Evolutionary conservation across 2,797 vertebrate genomes (phyloP), one percentile per base, ranked within the genome.

Genomic region (Mormyrus proboscirostris): DNA sequence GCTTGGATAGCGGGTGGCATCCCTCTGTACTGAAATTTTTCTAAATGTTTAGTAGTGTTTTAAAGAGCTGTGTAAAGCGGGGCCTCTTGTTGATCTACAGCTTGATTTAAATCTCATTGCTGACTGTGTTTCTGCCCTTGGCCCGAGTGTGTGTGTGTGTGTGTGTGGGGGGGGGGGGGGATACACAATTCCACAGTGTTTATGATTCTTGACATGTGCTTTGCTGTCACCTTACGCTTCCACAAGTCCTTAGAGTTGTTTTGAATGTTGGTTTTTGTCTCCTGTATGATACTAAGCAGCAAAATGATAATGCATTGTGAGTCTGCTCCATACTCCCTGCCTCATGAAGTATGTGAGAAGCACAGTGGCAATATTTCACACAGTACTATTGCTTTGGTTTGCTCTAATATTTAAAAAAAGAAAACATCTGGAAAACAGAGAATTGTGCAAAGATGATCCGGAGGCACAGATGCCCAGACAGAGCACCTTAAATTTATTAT

Each of bases 401-500:
- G 65, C 38, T n/a, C 2, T 44, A n/a, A 44, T 44, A 79, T 79
- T 44, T 44, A 3, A 2, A 44, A 41, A 41, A 16, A 79, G 41
- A 44, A 47, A 47, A 82, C 41, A n/a, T 16, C 41, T n/a, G 41
- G 14, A 47, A 47, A 79, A 44, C 73, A 49, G 44, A 49, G 49
- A 22, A 84, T 25, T 25, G 44, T 29, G 47, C 0, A 4, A 29
- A 22, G 38, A 79, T 88, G 59, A 91, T 91, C 89, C 33, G 44
- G 87, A 90, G 88, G 85, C 0, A 62, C 62, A 90, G 90, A 85
- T 38, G 86, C 89, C 51, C 0, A 12, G 91, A 91, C 93, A 90
- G 87, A 90, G 87, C 9, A 2, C 44, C 90, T 92, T 90, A 89
- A 90, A 33, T 33, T 33, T 33, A 33, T 33, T 33, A 33, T 94